Evolutionary conservation across 2,113 vertebrate species (phyloP).

Genomic region (Monarcha castaneiventris): DNA sequence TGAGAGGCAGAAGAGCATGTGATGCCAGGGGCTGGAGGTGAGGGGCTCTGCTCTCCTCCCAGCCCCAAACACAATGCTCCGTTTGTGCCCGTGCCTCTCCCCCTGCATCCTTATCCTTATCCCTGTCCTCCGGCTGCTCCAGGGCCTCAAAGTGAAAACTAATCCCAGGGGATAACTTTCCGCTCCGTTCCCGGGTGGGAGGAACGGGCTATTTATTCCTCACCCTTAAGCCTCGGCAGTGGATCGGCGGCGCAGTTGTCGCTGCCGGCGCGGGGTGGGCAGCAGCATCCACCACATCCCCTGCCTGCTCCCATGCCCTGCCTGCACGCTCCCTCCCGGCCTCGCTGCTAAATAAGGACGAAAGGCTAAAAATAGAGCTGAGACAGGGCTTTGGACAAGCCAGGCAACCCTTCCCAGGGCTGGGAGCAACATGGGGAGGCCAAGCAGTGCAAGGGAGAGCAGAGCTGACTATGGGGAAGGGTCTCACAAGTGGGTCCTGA

Average conservation of each 20-base stretch:
- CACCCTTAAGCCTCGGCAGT: background rate
- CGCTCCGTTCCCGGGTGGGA: background rate
- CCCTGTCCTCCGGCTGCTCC: background rate
- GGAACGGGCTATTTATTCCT: conserved; percentile 58
- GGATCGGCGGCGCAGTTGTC: conserved; percentile 43
- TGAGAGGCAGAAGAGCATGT: background rate
- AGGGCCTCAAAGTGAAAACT: conserved; percentile 18
- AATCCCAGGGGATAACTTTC: background rate
- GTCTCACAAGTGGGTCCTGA: background rate
- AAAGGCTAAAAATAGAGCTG: conserved; percentile 63
- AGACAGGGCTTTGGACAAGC: background rate
- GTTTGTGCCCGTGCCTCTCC: background rate
- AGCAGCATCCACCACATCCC: background rate
- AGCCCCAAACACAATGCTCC: background rate
- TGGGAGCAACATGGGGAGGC: background rate
- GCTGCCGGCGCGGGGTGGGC: background rate
- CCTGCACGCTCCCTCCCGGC: background rate
- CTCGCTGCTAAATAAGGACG: conserved; percentile 66
- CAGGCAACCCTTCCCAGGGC: background rate
- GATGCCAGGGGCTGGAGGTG: background rate
- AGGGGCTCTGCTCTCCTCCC: background rate
- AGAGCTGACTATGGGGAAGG: background rate
- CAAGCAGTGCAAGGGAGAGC: background rate
- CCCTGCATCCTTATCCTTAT: background rate
- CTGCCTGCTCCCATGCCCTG: background rate